phyloP scores from a whole-genome alignment of 2,113 vertebrate species.

The Clarias gariepinus region DNA sequence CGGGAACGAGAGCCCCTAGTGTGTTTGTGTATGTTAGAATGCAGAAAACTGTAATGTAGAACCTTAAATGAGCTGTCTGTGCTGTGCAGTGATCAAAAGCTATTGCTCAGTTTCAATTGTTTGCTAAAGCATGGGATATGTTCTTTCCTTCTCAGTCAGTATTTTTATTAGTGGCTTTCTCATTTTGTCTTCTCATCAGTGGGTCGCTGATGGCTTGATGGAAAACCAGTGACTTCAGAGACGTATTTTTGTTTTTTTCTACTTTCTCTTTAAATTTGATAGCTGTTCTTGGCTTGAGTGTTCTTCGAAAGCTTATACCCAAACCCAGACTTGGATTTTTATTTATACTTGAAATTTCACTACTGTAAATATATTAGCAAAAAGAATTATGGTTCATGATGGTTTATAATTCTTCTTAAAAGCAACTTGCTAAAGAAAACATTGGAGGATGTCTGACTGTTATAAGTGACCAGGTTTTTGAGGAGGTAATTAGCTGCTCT shows the following conservation, averaged over 20 bases:
- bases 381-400: background rate
- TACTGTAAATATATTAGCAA: background rate
- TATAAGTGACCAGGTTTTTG: background rate
- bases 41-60: conserved; percentile 44
- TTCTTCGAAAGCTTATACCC: conserved; percentile 37
- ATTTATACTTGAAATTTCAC: conserved; percentile 27
- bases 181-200: conserved; percentile 47
- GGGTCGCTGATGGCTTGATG: conserved; percentile 42
- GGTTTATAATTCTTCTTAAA: background rate
- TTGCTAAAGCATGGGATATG: conserved; percentile 46
- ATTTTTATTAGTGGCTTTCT: conserved; percentile 44
- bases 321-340: conserved; percentile 35
- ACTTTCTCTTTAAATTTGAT: conserved; percentile 21
- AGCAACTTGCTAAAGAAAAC: background rate
- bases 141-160: conserved; percentile 34
- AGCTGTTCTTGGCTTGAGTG: conserved; percentile 25
- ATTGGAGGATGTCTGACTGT: background rate
- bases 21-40: conserved; percentile 53
- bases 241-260: background rate
- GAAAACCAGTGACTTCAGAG: conserved; percentile 44
- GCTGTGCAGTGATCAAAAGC: conserved; percentile 42
- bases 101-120: conserved; percentile 41
- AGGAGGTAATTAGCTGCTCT: background rate
- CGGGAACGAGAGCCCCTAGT: conserved; percentile 40
- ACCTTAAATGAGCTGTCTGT: conserved; percentile 39